Evolutionary conservation across 2,888 invertebrate genomes (phyloP).

Genomic region (Amblyjoppa fuscipennis): DNA sequence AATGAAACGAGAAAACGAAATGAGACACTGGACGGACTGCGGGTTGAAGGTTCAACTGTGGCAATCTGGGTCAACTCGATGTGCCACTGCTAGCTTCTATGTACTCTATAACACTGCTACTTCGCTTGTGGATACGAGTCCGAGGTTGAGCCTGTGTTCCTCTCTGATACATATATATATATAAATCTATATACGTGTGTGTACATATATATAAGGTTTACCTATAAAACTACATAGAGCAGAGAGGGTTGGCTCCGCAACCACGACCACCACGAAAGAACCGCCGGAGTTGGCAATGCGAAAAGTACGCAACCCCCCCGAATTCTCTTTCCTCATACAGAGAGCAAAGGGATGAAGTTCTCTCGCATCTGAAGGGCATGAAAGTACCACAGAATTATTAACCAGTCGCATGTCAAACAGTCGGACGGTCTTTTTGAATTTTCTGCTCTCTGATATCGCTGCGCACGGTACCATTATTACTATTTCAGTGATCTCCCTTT

Average conservation of each 20-base stretch:
- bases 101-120: background rate
- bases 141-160: conserved; percentile 12
- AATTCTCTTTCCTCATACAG: background rate
- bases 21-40: conserved; percentile 52
- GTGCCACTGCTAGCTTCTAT: conserved; percentile 37
- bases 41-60: conserved; percentile 53
- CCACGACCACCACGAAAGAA: background rate
- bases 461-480: background rate
- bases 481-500: background rate
- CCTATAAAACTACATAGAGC: background rate
- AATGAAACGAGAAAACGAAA: conserved; percentile 31
- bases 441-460: background rate
- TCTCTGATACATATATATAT: conserved; percentile 7
- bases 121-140: conserved; percentile 20
- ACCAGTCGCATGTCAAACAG: background rate
- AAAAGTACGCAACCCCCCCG: conserved; percentile 1
- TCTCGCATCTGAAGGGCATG: background rate
- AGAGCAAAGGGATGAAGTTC: conserved; percentile 23
- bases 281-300: conserved; percentile 10
- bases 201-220: background rate
- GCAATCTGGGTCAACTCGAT: conserved; percentile 66
- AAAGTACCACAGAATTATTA: conserved; percentile 5
- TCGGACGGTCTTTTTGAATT: background rate
- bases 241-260: conserved; percentile 8
- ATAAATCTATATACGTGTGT: background rate